Percentiles rank a stretch among this genome's conserved stretches.
Conservation (phyloP, 1,140 invertebrate genomes). For the Nymphalis io region DNA sequence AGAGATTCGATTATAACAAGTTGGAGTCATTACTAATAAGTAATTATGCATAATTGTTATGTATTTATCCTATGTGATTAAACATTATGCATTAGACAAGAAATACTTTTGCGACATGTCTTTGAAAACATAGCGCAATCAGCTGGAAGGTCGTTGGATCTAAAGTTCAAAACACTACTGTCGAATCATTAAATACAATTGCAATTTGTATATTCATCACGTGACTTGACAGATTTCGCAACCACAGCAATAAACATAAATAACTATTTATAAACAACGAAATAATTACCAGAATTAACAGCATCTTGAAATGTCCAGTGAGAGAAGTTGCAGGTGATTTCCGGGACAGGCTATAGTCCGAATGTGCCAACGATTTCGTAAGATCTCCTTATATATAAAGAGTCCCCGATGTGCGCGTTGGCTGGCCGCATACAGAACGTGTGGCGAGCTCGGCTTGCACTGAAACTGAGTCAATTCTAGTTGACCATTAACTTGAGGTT, state of each 20-base stretch:
- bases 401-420: conserved; percentile 53
- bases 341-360: conserved; percentile 69
- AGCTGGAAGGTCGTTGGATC: conserved; percentile 40
- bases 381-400: conserved; percentile 73
- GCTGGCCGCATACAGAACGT: conserved; percentile 49
- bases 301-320: conserved; percentile 55
- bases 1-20: too few species aligned
- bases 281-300: conserved; percentile 64
- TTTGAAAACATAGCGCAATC: conserved; percentile 47
- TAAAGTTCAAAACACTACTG: conserved; percentile 45
- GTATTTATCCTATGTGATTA: conserved; percentile 38
- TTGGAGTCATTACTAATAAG: conserved; percentile 35
- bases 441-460: conserved; percentile 50
- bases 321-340: conserved; percentile 64
- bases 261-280: conserved; percentile 14
- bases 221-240: conserved; percentile 14
- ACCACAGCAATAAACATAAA: conserved; percentile 7
- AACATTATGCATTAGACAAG: conserved; percentile 51
- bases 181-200: conserved; percentile 33
- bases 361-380: conserved; percentile 74
- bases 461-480: conserved; percentile 69
- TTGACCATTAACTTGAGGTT: conserved; percentile 57
- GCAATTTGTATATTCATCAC: conserved; percentile 11
- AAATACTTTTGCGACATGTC: conserved; percentile 51
- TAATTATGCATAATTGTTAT: too few species aligned